A percentile compares a stretch with the other conserved stretches of the same genome.
Conservation (phyloP, 1,140 invertebrate species). For the Nasonia giraulti region DNA sequence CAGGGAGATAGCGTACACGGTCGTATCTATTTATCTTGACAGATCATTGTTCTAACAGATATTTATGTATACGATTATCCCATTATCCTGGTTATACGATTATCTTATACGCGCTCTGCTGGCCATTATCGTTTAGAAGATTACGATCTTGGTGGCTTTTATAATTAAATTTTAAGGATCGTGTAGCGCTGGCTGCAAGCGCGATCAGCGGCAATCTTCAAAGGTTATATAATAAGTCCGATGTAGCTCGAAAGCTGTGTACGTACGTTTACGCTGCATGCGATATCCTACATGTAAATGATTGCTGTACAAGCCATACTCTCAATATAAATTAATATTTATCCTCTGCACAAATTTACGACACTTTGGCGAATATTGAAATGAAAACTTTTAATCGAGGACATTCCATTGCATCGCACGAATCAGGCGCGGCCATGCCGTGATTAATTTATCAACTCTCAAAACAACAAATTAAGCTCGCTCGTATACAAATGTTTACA, state of each 20-base stretch:
- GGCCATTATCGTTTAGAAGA: constrained; percentile 60
- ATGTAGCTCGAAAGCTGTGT: constrained; percentile 18
- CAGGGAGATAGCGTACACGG: neutral
- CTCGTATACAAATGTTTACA: neutral
- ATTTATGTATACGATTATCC: constrained; percentile 48
- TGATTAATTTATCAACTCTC: neutral
- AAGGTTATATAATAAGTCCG: constrained; percentile 44
- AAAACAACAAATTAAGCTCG: neutral
- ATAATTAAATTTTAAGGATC: constrained; percentile 66
- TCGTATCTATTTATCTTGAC: constrained; percentile 35
- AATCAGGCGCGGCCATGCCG: too few species aligned
- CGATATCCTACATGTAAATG: constrained; percentile 13
- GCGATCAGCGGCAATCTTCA: constrained; percentile 53
- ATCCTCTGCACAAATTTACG: neutral
- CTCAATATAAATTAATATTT: constrained; percentile 7
- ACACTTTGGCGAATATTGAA: constrained; percentile 12
- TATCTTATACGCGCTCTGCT: constrained; percentile 47
- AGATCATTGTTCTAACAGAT: constrained; percentile 45
- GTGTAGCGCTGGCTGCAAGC: constrained; percentile 49
- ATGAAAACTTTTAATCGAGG: neutral
- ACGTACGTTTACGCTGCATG: constrained; percentile 14
- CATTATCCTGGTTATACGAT: constrained; percentile 46
- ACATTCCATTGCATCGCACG: too few species aligned
- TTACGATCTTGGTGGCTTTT: constrained; percentile 57
- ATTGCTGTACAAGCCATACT: constrained; percentile 19